These are phyloP conservation scores for Aphidius ervi DNA, from an alignment of 1,140 invertebrate genomes.

Conservation along the genomic window DNA sequence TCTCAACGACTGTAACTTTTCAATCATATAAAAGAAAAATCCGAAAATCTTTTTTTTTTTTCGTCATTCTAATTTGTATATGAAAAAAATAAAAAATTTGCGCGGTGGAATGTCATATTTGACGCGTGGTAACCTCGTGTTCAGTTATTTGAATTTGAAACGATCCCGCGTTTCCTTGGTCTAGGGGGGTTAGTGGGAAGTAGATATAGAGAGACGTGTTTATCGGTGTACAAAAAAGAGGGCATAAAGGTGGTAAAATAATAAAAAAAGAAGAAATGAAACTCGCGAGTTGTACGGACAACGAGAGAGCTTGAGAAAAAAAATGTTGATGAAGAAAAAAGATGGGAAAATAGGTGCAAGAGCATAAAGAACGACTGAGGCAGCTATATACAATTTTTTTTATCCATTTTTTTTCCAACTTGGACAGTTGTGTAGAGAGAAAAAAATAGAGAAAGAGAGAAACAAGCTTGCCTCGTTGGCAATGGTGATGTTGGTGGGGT, in stretches of 20 bases:
- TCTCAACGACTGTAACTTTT: conserved; percentile 1
- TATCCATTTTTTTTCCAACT: conserved; percentile 30
- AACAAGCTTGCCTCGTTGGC: too few relatives aligned
- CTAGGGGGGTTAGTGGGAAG: conserved; percentile 16
- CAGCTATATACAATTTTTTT: conserved; percentile 6
- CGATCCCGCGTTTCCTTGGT: conserved; percentile 55
- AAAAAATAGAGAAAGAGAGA: conserved; percentile 29
- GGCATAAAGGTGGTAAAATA: neutral
- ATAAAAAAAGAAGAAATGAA: conserved; percentile 10
- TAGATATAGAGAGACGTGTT: conserved; percentile 14
- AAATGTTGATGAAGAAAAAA: conserved; percentile 18
- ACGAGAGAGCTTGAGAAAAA: conserved; percentile 11
- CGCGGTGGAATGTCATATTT: conserved; percentile 49
- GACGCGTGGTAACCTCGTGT: conserved; percentile 56
- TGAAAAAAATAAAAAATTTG: conserved; percentile 14
- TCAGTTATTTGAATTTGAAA: conserved; percentile 55
- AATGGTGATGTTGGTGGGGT: neutral
- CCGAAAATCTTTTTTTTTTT: too few relatives aligned
- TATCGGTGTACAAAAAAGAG: too few relatives aligned
- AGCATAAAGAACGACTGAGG: conserved; percentile 8
- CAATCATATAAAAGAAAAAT: neutral
- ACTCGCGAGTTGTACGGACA: conserved; percentile 2
- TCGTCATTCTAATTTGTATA: neutral
- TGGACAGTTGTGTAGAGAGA: conserved; percentile 32
- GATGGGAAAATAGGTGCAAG: conserved; percentile 12